Conservation (phyloP, 2,888 invertebrate species). For the Andrena chrysosceles region DNA sequence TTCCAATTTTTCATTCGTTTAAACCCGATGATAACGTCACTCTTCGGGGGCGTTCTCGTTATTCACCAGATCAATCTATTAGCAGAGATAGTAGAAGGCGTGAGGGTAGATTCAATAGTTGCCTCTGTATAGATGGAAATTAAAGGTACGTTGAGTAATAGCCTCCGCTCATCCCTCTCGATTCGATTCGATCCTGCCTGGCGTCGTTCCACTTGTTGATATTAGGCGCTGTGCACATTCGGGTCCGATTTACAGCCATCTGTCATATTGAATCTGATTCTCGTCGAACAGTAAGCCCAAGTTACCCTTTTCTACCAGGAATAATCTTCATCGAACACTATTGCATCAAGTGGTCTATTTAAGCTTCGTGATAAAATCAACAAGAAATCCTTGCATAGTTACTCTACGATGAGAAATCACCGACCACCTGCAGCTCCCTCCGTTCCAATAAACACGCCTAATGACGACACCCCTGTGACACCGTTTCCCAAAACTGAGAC, state of each 20-base stretch:
- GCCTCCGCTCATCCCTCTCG: slow-evolving; percentile 53
- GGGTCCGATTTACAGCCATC: background rate
- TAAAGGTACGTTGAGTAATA: slow-evolving; percentile 70
- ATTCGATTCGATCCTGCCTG: slow-evolving; percentile 56
- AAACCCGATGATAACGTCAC: too few relatives aligned
- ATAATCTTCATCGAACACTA: too few relatives aligned
- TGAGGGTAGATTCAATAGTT: slow-evolving; percentile 14
- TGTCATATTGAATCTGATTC: background rate
- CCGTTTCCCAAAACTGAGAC: slow-evolving; percentile 5
- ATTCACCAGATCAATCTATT: background rate
- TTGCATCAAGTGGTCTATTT: too few relatives aligned
- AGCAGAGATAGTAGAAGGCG: background rate
- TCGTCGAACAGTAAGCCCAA: too few relatives aligned
- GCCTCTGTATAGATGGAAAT: slow-evolving; percentile 55
- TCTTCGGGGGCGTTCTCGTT: background rate
- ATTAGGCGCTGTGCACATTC: slow-evolving; percentile 58
- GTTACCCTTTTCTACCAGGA: too few relatives aligned
- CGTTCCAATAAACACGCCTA: background rate
- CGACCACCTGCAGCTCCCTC: background rate
- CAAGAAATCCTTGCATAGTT: too few relatives aligned
- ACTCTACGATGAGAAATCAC: too few relatives aligned
- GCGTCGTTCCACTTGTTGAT: slow-evolving; percentile 76
- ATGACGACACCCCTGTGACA: background rate
- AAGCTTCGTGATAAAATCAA: too few relatives aligned
- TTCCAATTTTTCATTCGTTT: too few relatives aligned